Evolutionary conservation across 2,797 vertebrate species (phyloP).

Genomic region (Chloroceryle amazona): DNA sequence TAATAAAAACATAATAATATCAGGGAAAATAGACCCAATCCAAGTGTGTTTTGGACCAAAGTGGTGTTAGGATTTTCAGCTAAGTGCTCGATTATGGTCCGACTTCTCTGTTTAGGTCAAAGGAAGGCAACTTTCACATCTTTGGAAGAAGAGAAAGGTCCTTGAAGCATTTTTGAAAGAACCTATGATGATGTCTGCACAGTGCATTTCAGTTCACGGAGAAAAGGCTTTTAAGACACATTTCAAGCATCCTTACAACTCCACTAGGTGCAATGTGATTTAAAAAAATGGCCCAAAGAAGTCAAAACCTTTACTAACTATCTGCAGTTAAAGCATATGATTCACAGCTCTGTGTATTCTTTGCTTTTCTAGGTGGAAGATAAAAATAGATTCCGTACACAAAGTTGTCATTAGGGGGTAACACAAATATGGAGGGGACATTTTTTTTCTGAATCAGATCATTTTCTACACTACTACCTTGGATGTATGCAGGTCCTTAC

Average conservation of each 20-base stretch:
- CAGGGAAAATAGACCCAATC: not conserved
- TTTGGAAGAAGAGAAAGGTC: not conserved
- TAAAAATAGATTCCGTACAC: slow-evolving; percentile 67
- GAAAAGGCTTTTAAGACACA: not conserved
- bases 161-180: not conserved
- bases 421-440: slow-evolving; percentile 23
- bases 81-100: not conserved
- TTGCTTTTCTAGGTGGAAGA: slow-evolving; percentile 21
- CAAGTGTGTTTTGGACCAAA: not conserved
- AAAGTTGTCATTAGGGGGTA: slow-evolving; percentile 57
- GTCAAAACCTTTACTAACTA: not conserved
- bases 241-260: not conserved
- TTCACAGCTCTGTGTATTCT: slow-evolving; percentile 3
- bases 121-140: not conserved
- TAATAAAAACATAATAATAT: not conserved
- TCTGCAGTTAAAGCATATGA: not conserved
- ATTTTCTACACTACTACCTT: not conserved
- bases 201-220: not conserved
- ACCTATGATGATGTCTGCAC: not conserved
- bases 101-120: not conserved
- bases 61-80: not conserved
- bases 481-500: not conserved
- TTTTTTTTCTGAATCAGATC: not conserved
- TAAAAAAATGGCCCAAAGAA: not conserved
- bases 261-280: not conserved